phyloP scores from a whole-genome alignment of 2,113 vertebrate genomes.

The Azemiops feae region DNA sequence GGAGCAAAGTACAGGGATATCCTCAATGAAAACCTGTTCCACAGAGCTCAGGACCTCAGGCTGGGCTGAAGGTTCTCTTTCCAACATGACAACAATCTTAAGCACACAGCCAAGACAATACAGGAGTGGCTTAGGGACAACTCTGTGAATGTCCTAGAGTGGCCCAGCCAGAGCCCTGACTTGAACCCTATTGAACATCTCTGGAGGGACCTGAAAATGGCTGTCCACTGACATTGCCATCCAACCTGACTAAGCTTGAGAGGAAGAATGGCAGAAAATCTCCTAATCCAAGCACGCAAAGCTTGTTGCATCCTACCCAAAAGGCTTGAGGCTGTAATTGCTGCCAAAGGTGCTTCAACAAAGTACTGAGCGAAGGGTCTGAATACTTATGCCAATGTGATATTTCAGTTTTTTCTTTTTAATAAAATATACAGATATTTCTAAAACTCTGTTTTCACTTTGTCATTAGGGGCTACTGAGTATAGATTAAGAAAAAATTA shows the following conservation, averaged over 20 bases:
- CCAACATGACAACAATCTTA: background rate
- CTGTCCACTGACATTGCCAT: background rate
- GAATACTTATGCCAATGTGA: background rate
- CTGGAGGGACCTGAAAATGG: background rate
- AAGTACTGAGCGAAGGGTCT: background rate
- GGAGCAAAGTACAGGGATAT: background rate
- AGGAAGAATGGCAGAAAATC: background rate
- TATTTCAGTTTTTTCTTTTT: background rate
- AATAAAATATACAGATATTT: background rate
- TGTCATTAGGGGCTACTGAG: background rate
- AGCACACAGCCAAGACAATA: background rate
- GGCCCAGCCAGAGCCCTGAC: background rate
- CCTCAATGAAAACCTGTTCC: background rate
- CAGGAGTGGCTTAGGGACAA: background rate
- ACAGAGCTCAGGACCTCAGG: background rate
- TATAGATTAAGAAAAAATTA: background rate
- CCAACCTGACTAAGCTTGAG: background rate
- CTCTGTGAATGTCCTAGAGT: background rate
- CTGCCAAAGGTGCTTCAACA: background rate
- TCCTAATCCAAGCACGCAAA: background rate
- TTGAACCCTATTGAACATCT: background rate
- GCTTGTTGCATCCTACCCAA: background rate
- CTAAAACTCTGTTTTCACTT: background rate
- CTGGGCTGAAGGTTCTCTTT: background rate
- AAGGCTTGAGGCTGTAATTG: background rate